These are phyloP conservation scores for Mesorhabditis sp. DNA, from an alignment of 2,888 invertebrate species.

Conservation along the genomic window DNA sequence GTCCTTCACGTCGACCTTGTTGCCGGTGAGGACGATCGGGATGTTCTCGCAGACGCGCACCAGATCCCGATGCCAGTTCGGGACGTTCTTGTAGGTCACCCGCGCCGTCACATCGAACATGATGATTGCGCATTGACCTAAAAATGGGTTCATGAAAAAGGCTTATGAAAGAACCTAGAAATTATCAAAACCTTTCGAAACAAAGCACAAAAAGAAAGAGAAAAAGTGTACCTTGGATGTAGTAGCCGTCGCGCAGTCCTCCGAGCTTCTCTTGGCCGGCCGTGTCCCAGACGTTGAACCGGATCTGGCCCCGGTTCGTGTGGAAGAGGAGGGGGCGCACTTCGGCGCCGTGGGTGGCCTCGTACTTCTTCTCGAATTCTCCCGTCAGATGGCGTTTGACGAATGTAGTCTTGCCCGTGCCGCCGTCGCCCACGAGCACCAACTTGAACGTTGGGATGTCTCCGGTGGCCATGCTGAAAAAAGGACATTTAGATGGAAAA, in stretches of 20 bases:
- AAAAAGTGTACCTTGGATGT: constrained; percentile 98
- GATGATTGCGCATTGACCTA: constrained; percentile 81
- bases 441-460: constrained; percentile 57
- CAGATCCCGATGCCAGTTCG: constrained; percentile 98
- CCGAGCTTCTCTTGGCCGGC: constrained; percentile 74
- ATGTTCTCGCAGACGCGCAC: constrained; percentile 97
- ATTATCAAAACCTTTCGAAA: too few species aligned
- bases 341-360: too few species aligned
- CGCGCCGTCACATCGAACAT: constrained; percentile 99
- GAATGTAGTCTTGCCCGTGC: constrained; percentile 98
- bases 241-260: constrained; percentile 94
- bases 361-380: constrained; percentile 99
- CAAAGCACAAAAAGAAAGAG: too few species aligned
- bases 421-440: constrained; percentile 81
- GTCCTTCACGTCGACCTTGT: constrained; percentile 99
- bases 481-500: background rate
- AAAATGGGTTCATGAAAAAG: too few species aligned
- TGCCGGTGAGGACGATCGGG: constrained; percentile 97
- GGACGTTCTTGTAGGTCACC: constrained; percentile 99
- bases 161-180: too few species aligned
- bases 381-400: constrained; percentile 98
- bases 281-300: too few species aligned
- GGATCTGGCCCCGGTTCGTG: constrained; percentile 63
- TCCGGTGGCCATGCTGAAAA: constrained; percentile 38
- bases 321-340: constrained; percentile 58